Percentiles rank a stretch among this genome's conserved stretches.
phyloP scores from a whole-genome alignment of 64 coral and sea anemone genomes.

The Pachyseris speciosa region DNA sequence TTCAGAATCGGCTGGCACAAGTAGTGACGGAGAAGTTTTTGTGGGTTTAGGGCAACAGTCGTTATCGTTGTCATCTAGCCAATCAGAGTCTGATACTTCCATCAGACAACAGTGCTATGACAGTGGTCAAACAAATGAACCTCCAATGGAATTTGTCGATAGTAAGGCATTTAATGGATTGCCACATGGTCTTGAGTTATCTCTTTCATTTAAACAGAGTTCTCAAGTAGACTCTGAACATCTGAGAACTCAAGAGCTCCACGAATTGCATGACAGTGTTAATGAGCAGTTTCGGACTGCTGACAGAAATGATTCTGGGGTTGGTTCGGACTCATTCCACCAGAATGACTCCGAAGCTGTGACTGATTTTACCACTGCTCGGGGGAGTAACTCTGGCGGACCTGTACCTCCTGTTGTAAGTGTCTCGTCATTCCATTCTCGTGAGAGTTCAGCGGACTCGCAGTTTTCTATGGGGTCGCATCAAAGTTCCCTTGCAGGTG shows the following conservation, averaged over 20 bases:
- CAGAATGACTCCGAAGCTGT: slow-evolving; percentile 51
- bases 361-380: neutral
- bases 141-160: neutral
- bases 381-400: slow-evolving; percentile 19
- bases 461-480: slow-evolving; percentile 74
- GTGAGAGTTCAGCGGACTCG: slow-evolving; percentile 74
- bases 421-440: slow-evolving; percentile 79
- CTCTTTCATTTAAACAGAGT: neutral
- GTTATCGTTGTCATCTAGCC: slow-evolving; percentile 41
- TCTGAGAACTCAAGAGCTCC: neutral
- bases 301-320: slow-evolving; percentile 74
- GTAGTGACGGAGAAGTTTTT: slow-evolving; percentile 47
- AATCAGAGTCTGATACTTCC: slow-evolving; percentile 62
- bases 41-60: neutral
- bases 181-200: neutral
- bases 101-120: neutral
- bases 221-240: neutral
- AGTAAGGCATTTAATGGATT: neutral
- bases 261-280: neutral
- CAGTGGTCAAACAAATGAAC: neutral
- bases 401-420: slow-evolving; percentile 55
- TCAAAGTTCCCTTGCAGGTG: slow-evolving; percentile 44
- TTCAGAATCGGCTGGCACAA: slow-evolving; percentile 27
- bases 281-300: neutral
- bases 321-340: slow-evolving; percentile 65